phyloP scores from a whole-genome alignment of 2,888 invertebrate genomes.

The Pilophorus perplexus region DNA sequence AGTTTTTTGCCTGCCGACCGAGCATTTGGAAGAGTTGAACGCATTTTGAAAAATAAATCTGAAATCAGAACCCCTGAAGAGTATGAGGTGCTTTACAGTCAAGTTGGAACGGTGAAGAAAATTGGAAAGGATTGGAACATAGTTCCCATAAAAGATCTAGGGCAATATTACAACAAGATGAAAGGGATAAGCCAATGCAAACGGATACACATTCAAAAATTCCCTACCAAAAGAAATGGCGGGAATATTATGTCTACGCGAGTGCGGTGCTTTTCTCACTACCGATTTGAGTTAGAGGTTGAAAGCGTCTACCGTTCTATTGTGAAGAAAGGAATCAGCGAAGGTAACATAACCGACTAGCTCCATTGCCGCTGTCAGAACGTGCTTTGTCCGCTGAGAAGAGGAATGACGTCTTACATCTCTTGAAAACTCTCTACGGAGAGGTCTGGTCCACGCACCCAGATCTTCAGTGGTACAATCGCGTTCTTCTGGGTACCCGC shows the following conservation, averaged over 20 bases:
- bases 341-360: not conserved
- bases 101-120: constrained; percentile 10
- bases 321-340: not conserved
- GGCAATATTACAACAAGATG: not conserved
- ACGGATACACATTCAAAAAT: not conserved
- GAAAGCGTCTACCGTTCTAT: not conserved
- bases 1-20: constrained; percentile 12
- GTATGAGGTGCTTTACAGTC: not conserved
- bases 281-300: not conserved
- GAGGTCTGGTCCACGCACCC: constrained; percentile 1
- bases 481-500: not conserved
- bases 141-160: not conserved
- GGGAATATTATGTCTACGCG: not conserved
- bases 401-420: constrained; percentile 3
- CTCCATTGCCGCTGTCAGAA: not conserved
- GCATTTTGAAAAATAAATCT: not conserved
- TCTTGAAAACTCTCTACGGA: constrained; percentile 17
- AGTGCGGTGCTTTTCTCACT: not conserved
- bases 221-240: not conserved
- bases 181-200: constrained; percentile 10
- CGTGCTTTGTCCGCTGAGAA: not conserved
- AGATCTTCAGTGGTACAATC: constrained; percentile 5
- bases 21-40: constrained; percentile 1
- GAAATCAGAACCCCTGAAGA: not conserved
- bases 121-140: not conserved